Evolutionary conservation across 2,113 vertebrate genomes (phyloP).

Genomic region (Meles meles): DNA sequence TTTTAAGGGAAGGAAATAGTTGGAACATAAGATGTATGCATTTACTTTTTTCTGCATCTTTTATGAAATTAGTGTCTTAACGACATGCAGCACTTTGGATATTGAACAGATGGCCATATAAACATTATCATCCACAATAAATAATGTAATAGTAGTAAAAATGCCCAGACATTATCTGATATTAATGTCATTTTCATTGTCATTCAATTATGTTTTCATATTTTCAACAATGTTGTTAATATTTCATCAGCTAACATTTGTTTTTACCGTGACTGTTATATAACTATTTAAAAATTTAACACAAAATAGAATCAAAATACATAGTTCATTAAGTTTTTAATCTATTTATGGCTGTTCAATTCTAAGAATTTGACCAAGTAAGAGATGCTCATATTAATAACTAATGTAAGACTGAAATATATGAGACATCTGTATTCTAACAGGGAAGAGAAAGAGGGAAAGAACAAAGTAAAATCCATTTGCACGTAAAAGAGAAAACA

Average conservation of each 20-base stretch:
- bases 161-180: neutral
- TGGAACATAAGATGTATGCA: neutral
- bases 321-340: conserved; percentile 31
- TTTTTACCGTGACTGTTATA: conserved; percentile 42
- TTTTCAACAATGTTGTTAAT: conserved; percentile 28
- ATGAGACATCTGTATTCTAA: neutral
- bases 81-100: conserved; percentile 22
- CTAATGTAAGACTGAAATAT: neutral
- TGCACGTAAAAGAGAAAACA: neutral
- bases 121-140: conserved; percentile 35
- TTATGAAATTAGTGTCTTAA: conserved; percentile 20
- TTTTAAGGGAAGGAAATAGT: neutral
- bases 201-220: conserved; percentile 36
- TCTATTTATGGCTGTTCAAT: neutral
- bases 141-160: conserved; percentile 42
- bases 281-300: conserved; percentile 38
- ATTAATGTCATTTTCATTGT: conserved; percentile 38
- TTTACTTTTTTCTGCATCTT: neutral
- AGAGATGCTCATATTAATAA: neutral
- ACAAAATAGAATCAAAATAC: conserved; percentile 15
- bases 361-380: conserved; percentile 28
- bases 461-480: conserved; percentile 6
- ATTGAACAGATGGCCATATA: conserved; percentile 38
- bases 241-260: conserved; percentile 35
- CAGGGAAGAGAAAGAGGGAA: neutral